A percentile compares a stretch with the other conserved stretches of the same genome.
These are phyloP conservation scores for Steinernema hermaphroditum DNA, from an alignment of 2,888 invertebrate genomes.

Conservation along the genomic window DNA sequence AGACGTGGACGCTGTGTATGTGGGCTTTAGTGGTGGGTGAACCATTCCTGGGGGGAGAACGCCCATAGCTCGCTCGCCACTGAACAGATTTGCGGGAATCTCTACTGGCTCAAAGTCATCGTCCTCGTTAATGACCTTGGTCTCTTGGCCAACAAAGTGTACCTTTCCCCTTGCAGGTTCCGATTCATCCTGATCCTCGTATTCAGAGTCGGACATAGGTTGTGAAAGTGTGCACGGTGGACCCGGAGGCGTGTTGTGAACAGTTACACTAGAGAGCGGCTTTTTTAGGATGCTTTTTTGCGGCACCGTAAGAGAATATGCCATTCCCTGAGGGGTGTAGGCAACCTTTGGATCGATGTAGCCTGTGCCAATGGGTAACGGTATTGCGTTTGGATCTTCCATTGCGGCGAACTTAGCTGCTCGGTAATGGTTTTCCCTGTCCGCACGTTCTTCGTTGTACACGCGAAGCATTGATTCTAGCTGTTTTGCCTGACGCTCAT, in stretches of 20 bases:
- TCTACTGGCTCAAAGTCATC: conserved; percentile 53
- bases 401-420: conserved; percentile 51
- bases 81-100: conserved; percentile 32
- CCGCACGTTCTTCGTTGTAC: conserved; percentile 48
- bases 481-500: conserved; percentile 41
- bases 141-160: neutral
- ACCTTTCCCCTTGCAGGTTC: neutral
- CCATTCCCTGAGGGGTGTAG: conserved; percentile 30
- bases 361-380: conserved; percentile 45
- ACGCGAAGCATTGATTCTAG: conserved; percentile 44
- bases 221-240: conserved; percentile 56
- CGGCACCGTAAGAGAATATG: neutral
- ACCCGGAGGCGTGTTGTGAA: conserved; percentile 44
- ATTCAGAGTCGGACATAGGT: conserved; percentile 48
- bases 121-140: conserved; percentile 31
- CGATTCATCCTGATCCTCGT: conserved; percentile 36
- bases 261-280: neutral
- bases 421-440: conserved; percentile 47
- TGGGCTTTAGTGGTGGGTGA: neutral
- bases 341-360: conserved; percentile 24
- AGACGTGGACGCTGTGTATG: neutral
- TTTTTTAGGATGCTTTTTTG: conserved; percentile 37
- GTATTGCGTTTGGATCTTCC: conserved; percentile 52
- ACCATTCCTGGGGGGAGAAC: neutral
- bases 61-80: conserved; percentile 12